Evolutionary conservation across 2,113 vertebrate species (phyloP).

Genomic region (Machaerirhynchus nigripectus): DNA sequence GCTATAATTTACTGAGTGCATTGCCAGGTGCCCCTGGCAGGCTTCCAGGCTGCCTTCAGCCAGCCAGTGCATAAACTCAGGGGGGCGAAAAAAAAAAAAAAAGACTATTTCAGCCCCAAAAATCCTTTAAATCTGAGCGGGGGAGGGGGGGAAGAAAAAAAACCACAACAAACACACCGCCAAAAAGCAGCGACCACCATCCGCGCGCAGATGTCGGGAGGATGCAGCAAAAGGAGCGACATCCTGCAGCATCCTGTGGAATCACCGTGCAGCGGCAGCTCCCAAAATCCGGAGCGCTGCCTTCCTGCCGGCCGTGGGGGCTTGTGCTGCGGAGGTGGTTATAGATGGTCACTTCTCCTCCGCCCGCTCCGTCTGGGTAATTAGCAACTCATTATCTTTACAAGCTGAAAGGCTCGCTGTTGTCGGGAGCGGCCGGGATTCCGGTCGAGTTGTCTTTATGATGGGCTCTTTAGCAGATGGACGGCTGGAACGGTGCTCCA

Average conservation of each 20-base stretch:
- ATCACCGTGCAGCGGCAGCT: not conserved
- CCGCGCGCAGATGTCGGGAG: not conserved
- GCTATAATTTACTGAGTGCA: conserved; percentile 28
- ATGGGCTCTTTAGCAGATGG: not conserved
- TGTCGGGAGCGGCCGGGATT: not conserved
- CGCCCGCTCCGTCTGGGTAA: not conserved
- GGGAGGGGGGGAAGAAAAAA: too few relatives aligned
- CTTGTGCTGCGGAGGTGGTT: not conserved
- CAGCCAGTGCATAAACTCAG: not conserved
- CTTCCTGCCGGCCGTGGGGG: not conserved
- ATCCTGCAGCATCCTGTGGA: not conserved
- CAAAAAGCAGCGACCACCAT: not conserved
- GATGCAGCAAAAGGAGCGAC: not conserved
- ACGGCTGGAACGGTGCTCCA: not conserved
- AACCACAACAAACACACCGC: not conserved
- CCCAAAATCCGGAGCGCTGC: not conserved
- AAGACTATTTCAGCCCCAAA: not conserved
- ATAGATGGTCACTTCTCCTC: conserved; percentile 32
- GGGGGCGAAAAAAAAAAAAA: not conserved
- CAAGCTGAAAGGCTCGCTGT: conserved; percentile 8
- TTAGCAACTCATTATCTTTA: conserved; percentile 49
- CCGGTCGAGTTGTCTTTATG: not conserved
- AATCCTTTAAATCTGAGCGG: not conserved
- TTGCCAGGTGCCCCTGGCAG: conserved; percentile 40
- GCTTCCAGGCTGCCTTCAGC: conserved; percentile 5